Conservation (phyloP, 1,140 invertebrate species). For the Drosophila suzukii region DNA sequence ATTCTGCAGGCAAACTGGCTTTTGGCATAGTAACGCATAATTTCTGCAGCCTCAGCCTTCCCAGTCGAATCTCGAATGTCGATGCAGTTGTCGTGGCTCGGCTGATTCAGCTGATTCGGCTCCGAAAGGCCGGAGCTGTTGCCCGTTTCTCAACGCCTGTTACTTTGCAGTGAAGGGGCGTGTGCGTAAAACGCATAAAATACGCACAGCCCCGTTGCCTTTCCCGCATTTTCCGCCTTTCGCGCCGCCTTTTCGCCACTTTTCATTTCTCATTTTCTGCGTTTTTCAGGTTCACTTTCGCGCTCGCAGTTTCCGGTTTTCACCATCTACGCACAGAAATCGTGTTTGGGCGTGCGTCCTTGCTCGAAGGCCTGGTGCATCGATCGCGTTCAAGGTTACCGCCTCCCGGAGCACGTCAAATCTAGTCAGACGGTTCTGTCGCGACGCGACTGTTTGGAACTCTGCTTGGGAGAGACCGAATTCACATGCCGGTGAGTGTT, state of each 20-base stretch:
- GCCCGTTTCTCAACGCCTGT: constrained; percentile 79
- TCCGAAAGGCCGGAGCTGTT: constrained; percentile 15
- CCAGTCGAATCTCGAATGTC: constrained; percentile 48
- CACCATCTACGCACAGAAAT: constrained; percentile 97
- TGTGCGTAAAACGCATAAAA: constrained; percentile 77
- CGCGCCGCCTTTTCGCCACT: constrained; percentile 23
- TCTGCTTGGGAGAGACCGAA: constrained; percentile 94
- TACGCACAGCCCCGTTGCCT: constrained; percentile 63
- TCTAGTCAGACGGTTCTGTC: constrained; percentile 89
- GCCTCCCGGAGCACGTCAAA: constrained; percentile 90
- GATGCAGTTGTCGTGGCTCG: constrained; percentile 53
- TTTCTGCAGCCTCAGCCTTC: constrained; percentile 53
- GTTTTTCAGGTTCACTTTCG: constrained; percentile 91
- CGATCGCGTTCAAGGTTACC: constrained; percentile 94
- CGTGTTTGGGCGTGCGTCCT: constrained; percentile 93
- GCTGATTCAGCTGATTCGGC: constrained; percentile 13
- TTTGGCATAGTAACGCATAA: constrained; percentile 80
- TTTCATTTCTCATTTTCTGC: constrained; percentile 22
- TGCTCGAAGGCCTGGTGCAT: constrained; percentile 96
- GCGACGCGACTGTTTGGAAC: constrained; percentile 93
- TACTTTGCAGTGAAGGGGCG: constrained; percentile 83
- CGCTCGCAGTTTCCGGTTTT: constrained; percentile 97
- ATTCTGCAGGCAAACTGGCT: constrained; percentile 78
- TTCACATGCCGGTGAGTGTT: constrained; percentile 93
- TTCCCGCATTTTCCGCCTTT: constrained; percentile 29